Evolutionary conservation across 2,888 invertebrate genomes (phyloP), one percentile per base, ranked within the genome.

Genomic region (Noctua fimbriata): DNA sequence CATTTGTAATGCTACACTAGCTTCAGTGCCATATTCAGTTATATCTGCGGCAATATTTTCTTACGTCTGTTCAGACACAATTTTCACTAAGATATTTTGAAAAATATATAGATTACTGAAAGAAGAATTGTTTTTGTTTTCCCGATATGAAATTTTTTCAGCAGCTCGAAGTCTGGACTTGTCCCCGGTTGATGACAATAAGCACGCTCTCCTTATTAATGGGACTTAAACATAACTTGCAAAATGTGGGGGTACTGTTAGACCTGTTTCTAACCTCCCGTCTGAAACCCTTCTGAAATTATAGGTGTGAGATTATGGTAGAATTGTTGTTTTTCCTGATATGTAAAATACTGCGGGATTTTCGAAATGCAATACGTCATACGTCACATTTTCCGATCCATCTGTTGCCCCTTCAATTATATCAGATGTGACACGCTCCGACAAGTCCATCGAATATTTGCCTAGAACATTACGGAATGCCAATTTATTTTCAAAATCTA

Each of bases 371-470:
- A 69, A 81, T 75, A 65, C 63, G 63, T 76, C n/a, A 81, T 75
- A 65, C 63, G 63, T 76, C n/a, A 85, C 41, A 82, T 76, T 86
- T 82, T 82, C 77, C 67, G 71, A 47, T 16, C 67, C 71, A 76
- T 71, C 82, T 82, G 70, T 70, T 86, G 82, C 69, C 49, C 5
- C 49, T 82, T 44, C 67, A 71, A 82, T 86, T 76, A 82, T 76
- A 76, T 71, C 21, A 65, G 21, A 28, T 49, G 49, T 73, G 55
- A 86, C 67, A 73, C 49, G 67, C 49, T 52, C 66, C 49, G 73
- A 73, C 77, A 82, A 28, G 52, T 65, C 21, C 49, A 10, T 77
- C 66, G 18, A 67, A 76, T 71, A 82, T 76, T 85, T 70, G 47
- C 66, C 14, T 80, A 58, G 14, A 69, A 47, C 12, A 58, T 75